Evolutionary conservation across 1,140 invertebrate species (phyloP).

Genomic region (Drosophila watanabei): DNA sequence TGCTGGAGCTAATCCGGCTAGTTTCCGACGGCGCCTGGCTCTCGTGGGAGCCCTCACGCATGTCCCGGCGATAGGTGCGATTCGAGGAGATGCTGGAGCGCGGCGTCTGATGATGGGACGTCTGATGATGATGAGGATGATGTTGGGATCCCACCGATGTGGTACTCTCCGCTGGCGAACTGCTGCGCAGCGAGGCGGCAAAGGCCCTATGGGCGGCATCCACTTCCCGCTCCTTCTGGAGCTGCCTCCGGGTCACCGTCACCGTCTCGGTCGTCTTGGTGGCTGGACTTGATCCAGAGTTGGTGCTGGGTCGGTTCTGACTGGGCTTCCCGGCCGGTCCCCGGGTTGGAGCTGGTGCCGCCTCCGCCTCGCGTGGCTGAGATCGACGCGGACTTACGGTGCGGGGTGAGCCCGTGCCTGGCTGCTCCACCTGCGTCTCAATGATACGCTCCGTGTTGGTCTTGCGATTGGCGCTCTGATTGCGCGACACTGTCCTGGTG

Average conservation of each 20-base stretch:
- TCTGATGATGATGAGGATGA: neutral
- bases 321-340: slow-evolving; percentile 49
- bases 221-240: slow-evolving; percentile 86
- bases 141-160: slow-evolving; percentile 53
- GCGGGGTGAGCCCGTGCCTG: neutral
- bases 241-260: slow-evolving; percentile 71
- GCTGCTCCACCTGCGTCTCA: slow-evolving; percentile 70
- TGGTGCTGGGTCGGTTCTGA: slow-evolving; percentile 18
- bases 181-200: slow-evolving; percentile 89
- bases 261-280: slow-evolving; percentile 42
- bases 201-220: slow-evolving; percentile 91
- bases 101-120: slow-evolving; percentile 55
- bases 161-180: slow-evolving; percentile 83
- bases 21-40: slow-evolving; percentile 78
- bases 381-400: slow-evolving; percentile 51
- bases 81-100: slow-evolving; percentile 76
- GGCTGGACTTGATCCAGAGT: slow-evolving; percentile 24
- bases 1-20: slow-evolving; percentile 78
- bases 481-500: slow-evolving; percentile 46
- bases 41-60: slow-evolving; percentile 78
- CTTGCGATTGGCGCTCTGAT: slow-evolving; percentile 57
- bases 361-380: slow-evolving; percentile 53
- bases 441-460: slow-evolving; percentile 71
- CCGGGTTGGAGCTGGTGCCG: slow-evolving; percentile 43
- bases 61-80: slow-evolving; percentile 62